Evolutionary conservation across 2,888 invertebrate genomes (phyloP), one percentile per base, ranked within the genome.

Genomic region (Chrysolina oricalcia): DNA sequence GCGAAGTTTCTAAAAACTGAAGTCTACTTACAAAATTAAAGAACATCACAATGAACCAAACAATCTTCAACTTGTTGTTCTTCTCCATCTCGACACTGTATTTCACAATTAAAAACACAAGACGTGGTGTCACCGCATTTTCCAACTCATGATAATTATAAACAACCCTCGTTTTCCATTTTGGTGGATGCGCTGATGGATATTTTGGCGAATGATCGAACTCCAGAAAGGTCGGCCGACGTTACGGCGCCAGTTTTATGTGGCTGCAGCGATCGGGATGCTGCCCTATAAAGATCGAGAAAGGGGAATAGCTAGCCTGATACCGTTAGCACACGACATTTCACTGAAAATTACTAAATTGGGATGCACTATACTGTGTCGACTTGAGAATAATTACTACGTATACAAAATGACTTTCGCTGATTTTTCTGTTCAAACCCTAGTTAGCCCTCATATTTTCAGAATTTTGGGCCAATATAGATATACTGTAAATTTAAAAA

Each of bases 11-110:
- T 35, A 56, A 17, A 15, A 15, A 64, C 17, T 62, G n/a, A 27
- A 41, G n/a, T 48, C 19, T 67, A 85, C 86, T 84, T 78, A 86
- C 86, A 75, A 85, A 86, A 82, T 86, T 86, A 35, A 84, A 80
- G 63, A 85, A 76, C 81, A 86, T 84, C 66, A 85, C 80, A 15
- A 84, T 68, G 67, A 86, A 85, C 86, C 86, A 85, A 56, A 83
- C 82, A 35, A 82, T 43, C 59, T 80, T 82, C 27, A 83, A 67
- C 76, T 77, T 76, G 59, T 70, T 76, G 46, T 76, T 81, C 48
- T 77, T 73, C 43, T 72, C 74, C 73, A 71, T 76, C 59, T 69
- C 13, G 8, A 21, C 43, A 71, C 63, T 23, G 46, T 62, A 19
- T 59, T 70, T 48, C 23, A 9, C 40, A 59, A 66, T 21, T 21